Percentiles rank a stretch among this genome's conserved stretches.
These are phyloP conservation scores for Zaprionus davidi DNA, from an alignment of 1,140 invertebrate genomes.

Conservation along the genomic window DNA sequence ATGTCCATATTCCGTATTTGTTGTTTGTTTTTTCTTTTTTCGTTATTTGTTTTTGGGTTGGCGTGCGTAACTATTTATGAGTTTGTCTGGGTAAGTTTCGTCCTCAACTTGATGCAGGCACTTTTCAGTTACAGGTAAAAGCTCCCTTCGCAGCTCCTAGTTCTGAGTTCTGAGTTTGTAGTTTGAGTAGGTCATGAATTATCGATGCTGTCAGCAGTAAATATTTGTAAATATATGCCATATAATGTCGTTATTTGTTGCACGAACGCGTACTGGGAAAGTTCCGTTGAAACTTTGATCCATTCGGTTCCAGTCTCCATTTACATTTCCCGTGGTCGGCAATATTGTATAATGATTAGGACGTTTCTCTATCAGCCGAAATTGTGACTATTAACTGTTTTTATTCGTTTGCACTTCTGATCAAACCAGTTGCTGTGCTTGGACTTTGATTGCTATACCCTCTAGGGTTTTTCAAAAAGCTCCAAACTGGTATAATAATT, in stretches of 20 bases:
- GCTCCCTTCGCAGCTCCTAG: neutral
- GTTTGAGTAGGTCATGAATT: slow-evolving; percentile 82
- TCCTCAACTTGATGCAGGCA: slow-evolving; percentile 21
- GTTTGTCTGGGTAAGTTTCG: slow-evolving; percentile 66
- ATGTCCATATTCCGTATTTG: neutral
- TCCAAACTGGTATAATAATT: neutral
- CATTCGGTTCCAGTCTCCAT: slow-evolving; percentile 25
- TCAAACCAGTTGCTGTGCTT: slow-evolving; percentile 31
- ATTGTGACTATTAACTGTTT: slow-evolving; percentile 9
- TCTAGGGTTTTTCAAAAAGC: neutral
- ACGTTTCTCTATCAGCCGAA: slow-evolving; percentile 2
- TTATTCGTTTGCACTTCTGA: neutral
- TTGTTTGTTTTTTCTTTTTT: slow-evolving; percentile 18
- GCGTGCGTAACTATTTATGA: slow-evolving; percentile 81
- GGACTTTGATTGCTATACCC: slow-evolving; percentile 33
- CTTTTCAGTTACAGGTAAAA: slow-evolving; percentile 25
- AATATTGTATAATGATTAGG: slow-evolving; percentile 21
- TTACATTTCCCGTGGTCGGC: neutral
- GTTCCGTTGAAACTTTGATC: slow-evolving; percentile 22
- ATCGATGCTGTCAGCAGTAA: slow-evolving; percentile 82
- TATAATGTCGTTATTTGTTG: slow-evolving; percentile 55
- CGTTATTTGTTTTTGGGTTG: slow-evolving; percentile 31
- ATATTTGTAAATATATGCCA: slow-evolving; percentile 75
- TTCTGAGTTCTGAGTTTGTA: slow-evolving; percentile 15
- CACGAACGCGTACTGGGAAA: slow-evolving; percentile 36